A percentile compares a stretch with the other conserved stretches of the same genome.
phyloP scores from a whole-genome alignment of 2,888 invertebrate genomes.

The Ommatoiulus sabulosus region DNA sequence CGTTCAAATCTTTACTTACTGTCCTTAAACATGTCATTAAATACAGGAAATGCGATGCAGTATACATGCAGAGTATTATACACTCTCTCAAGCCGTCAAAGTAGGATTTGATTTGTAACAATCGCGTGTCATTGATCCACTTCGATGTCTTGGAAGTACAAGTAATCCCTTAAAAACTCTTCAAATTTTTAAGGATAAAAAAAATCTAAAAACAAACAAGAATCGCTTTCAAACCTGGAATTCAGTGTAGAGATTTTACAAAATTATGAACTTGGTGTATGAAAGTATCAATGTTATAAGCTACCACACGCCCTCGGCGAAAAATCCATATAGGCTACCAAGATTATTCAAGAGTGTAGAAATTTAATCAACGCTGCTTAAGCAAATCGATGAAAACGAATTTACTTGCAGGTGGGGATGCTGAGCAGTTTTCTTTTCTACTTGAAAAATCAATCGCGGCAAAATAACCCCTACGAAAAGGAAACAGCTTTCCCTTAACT shows the following conservation, averaged over 20 bases:
- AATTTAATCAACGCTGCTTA: conserved; percentile 9
- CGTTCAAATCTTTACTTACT: too few species aligned
- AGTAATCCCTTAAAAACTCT: too few species aligned
- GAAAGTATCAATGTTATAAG: neutral
- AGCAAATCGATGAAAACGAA: conserved; percentile 33
- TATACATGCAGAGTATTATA: too few species aligned
- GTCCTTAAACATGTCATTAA: too few species aligned
- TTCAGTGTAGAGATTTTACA: neutral
- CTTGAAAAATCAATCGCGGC: conserved; percentile 3
- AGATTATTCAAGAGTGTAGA: conserved; percentile 20
- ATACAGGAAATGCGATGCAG: too few species aligned
- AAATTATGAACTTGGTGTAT: neutral
- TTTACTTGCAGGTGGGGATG: neutral
- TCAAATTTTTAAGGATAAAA: neutral
- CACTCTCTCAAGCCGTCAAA: too few species aligned
- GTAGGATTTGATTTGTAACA: too few species aligned
- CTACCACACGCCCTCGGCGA: neutral
- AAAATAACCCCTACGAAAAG: neutral
- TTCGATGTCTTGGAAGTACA: too few species aligned
- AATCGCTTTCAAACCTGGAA: neutral
- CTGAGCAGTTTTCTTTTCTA: neutral
- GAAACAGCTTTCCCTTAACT: conserved; percentile 17
- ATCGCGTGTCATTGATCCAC: too few species aligned
- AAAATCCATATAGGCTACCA: neutral
- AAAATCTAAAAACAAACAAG: neutral